A percentile compares a stretch with the other conserved stretches of the same genome.
Conservation (phyloP, 2,797 vertebrate species). For the Pyrocephalus nanus region DNA sequence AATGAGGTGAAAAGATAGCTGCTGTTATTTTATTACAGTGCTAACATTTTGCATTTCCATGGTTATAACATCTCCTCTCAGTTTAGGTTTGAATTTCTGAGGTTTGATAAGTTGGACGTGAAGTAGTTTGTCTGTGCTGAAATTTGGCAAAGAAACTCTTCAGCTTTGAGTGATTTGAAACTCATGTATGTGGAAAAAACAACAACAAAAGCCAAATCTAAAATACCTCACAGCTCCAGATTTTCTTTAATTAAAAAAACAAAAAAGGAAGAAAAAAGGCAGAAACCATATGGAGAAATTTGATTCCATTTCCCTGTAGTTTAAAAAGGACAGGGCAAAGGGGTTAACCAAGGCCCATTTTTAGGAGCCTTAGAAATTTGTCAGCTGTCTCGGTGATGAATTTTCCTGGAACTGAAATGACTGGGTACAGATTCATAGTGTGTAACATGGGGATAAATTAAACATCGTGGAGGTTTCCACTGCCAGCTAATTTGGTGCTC, state of each 20-base stretch:
- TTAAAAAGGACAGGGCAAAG: neutral
- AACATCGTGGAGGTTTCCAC: neutral
- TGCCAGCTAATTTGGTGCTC: neutral
- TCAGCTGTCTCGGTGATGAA: neutral
- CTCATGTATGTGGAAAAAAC: neutral
- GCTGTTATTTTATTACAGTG: neutral
- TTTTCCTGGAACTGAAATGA: neutral
- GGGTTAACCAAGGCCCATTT: neutral
- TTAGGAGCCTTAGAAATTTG: neutral
- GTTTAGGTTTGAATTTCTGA: neutral
- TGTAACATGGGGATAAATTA: neutral
- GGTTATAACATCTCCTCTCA: neutral
- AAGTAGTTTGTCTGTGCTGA: neutral
- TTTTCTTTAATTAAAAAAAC: neutral
- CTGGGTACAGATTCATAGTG: neutral
- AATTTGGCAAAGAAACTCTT: neutral
- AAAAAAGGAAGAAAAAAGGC: neutral
- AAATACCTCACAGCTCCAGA: neutral
- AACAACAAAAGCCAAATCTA: neutral
- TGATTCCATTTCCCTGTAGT: neutral
- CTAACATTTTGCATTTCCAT: neutral
- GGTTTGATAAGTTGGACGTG: neutral
- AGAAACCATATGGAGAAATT: neutral
- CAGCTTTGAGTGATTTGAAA: neutral
- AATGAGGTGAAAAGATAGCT: neutral